These are phyloP conservation scores for Papilio gigon DNA, from an alignment of 2,888 invertebrate genomes.

Conservation along the genomic window DNA sequence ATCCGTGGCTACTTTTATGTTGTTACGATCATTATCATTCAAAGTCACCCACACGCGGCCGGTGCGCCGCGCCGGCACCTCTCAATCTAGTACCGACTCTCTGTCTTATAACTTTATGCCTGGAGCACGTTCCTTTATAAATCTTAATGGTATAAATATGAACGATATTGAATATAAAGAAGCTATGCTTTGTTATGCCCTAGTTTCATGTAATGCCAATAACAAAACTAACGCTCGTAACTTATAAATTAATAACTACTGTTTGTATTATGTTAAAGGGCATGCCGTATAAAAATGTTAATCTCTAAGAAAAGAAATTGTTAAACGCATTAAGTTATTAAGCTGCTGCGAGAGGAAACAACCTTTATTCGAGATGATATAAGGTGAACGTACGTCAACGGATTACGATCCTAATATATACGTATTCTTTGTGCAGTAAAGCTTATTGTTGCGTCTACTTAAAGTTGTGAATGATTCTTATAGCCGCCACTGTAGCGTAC, in stretches of 20 bases:
- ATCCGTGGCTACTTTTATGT: constrained; percentile 77
- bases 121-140: constrained; percentile 13
- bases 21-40: constrained; percentile 80
- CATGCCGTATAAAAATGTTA: constrained; percentile 53
- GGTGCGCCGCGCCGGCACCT: constrained; percentile 46
- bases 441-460: constrained; percentile 69
- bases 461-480: constrained; percentile 64
- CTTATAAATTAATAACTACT: constrained; percentile 31
- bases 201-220: constrained; percentile 23
- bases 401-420: constrained; percentile 77
- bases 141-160: constrained; percentile 3
- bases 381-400: constrained; percentile 73
- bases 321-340: constrained; percentile 74
- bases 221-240: constrained; percentile 30
- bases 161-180: constrained; percentile 7
- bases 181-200: constrained; percentile 5
- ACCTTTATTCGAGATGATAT: constrained; percentile 56
- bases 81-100: constrained; percentile 50
- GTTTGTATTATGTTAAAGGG: constrained; percentile 47
- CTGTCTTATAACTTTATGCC: constrained; percentile 32
- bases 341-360: constrained; percentile 59
- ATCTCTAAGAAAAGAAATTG: constrained; percentile 62
- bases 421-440: constrained; percentile 66
- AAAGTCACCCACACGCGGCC: constrained; percentile 74
- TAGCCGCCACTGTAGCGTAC: constrained; percentile 59